Evolutionary conservation across 2,888 invertebrate genomes (phyloP), one percentile per base, ranked within the genome.

Genomic region (Sinodicranocentrus sp.): DNA sequence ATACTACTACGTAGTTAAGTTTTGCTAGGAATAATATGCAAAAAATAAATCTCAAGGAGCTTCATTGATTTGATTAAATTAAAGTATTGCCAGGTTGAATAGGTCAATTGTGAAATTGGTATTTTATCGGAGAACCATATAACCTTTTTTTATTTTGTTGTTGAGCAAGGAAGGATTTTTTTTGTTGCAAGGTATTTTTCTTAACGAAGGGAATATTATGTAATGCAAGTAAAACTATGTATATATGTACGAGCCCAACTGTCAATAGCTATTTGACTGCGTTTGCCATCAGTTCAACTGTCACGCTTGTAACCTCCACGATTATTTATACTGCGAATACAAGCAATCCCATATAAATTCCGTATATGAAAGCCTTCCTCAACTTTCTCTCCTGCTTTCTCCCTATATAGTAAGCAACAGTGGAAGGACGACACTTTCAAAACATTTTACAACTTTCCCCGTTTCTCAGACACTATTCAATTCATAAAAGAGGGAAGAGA

Each of bases 111-210:
- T 57, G 10, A 57, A 25, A 39, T 8, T 15, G n/a, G 10, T 48
- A 10, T 10, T 48, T 10, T n/a, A n/a, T 48, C 10, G 13, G 48
- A n/a, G 5, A n/a, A 48, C 6, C 5, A 48, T n/a, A 10, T n/a
- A 48, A 48, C 48, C 48, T 57, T 21, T 57, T 57, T 10, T 13
- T 19, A 57, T 57, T 13, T 44, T 44, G 15, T 44, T 44, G 15
- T 2, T 15, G 48, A 2, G 13, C n/a, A 33, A 33, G 6, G 15
- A 39, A n/a, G 33, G 63, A 28, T 28, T 63, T 28, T 63, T 63
- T 63, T 25, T 17, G 33, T 63, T 28, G 23, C 63, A 63, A 33
- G 63, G 63, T 17, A 63, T 33, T 63, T 63, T 63, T 6, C 57
- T 6, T 3, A 13, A 8, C 17, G n/a, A n/a, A 54, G 54, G 3